A percentile compares a stretch with the other conserved stretches of the same genome.
Conservation (phyloP, 2,797 vertebrate genomes). For the Myripristis murdjan region DNA sequence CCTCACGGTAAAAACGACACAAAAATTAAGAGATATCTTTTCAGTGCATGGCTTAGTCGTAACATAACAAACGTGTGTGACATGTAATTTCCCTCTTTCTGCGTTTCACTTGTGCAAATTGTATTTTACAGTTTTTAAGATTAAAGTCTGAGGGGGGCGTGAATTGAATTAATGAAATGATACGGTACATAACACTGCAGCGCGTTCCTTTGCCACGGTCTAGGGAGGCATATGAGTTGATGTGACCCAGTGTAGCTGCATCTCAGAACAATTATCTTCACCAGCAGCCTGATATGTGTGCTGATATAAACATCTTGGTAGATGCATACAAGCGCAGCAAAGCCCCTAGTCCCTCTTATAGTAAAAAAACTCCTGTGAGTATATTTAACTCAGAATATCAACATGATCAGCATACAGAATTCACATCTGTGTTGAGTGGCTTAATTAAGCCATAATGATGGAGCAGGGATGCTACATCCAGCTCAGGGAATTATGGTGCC, state of each 20-base stretch:
- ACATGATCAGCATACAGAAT: constrained; percentile 62
- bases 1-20: background rate
- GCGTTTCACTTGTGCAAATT: constrained; percentile 33
- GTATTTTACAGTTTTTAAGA: constrained; percentile 33
- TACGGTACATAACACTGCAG: constrained; percentile 38
- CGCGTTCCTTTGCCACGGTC: constrained; percentile 38
- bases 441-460: constrained; percentile 78
- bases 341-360: constrained; percentile 22
- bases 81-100: constrained; percentile 19
- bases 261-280: constrained; percentile 42
- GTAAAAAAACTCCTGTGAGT: constrained; percentile 39
- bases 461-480: constrained; percentile 46
- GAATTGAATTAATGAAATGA: constrained; percentile 57
- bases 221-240: constrained; percentile 28
- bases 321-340: constrained; percentile 42
- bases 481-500: constrained; percentile 59
- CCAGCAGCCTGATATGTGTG: constrained; percentile 42
- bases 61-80: constrained; percentile 35
- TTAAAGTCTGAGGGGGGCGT: constrained; percentile 39
- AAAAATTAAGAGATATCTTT: constrained; percentile 38
- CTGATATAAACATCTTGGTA: constrained; percentile 60
- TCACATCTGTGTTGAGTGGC: constrained; percentile 62
- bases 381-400: constrained; percentile 56
- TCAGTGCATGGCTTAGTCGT: constrained; percentile 19
- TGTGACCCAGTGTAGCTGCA: constrained; percentile 20